phyloP scores from a whole-genome alignment of 1,140 invertebrate species.

The Trichogramma pretiosum region DNA sequence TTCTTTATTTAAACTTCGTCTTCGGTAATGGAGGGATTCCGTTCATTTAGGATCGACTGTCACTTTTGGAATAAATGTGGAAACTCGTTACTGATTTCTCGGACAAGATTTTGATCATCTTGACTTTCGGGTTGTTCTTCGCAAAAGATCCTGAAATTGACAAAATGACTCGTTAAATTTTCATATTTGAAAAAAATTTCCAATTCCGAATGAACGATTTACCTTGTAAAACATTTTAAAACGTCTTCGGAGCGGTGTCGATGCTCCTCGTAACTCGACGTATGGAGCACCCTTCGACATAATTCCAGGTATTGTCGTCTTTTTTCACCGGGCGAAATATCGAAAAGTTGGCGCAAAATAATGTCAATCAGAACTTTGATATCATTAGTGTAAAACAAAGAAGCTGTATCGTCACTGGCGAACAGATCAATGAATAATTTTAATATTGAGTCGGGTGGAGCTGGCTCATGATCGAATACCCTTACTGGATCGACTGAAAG shows the following conservation, averaged over 20 bases:
- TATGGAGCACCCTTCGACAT: slow-evolving; percentile 65
- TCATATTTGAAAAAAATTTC: not conserved
- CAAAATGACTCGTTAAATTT: not conserved
- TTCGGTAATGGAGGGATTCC: slow-evolving; percentile 16
- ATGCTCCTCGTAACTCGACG: slow-evolving; percentile 67
- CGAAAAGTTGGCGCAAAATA: slow-evolving; percentile 75
- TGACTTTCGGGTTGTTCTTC: slow-evolving; percentile 66
- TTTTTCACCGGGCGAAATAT: slow-evolving; percentile 77
- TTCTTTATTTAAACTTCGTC: not conserved
- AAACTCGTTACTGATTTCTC: slow-evolving; percentile 74
- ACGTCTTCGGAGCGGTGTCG: slow-evolving; percentile 67
- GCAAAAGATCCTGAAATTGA: slow-evolving; percentile 58
- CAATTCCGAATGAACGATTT: not conserved
- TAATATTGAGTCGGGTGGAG: slow-evolving; percentile 72
- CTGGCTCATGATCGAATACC: slow-evolving; percentile 72
- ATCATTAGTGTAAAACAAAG: slow-evolving; percentile 88
- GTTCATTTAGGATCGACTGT: slow-evolving; percentile 32
- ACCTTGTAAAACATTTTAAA: slow-evolving; percentile 66
- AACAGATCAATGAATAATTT: slow-evolving; percentile 84
- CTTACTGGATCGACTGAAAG: slow-evolving; percentile 74
- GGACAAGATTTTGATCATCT: slow-evolving; percentile 64
- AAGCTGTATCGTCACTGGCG: slow-evolving; percentile 61
- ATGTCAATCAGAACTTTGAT: slow-evolving; percentile 88
- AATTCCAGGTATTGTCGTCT: slow-evolving; percentile 67
- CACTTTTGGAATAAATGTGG: slow-evolving; percentile 67